Base-by-base conservation (phyloP, 2,888 invertebrate genomes). In the Marronus borbonicus region DNA sequence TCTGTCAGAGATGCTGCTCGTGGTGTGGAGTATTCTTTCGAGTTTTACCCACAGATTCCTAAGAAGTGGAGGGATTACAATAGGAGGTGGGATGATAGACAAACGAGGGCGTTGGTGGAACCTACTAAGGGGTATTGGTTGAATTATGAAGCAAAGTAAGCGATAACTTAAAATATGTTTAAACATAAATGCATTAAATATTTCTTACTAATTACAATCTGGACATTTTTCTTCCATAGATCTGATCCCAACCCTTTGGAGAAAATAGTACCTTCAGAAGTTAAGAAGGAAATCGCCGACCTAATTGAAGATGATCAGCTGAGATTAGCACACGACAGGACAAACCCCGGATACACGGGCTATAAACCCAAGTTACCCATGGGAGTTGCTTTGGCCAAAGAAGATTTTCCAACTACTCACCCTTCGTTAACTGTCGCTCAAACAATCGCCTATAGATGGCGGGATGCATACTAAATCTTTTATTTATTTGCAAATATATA, bases 71-170 rank as follows among this genome's bases (percentile, higher is more conserved):
- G 84, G 28, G 80, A 81, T 36, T 81, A 50, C 8, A 39, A 64
- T 20, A 74, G n/a, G 85, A 80, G 82, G 36, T 89, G 89, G 89
- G 88, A 89, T 76, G 82, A 83, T 64, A 70, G 83, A 72, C 89
- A 89, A 83, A 81, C 79, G 8, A 84, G 88, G 77, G 84, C 81
- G 3, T 82, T 79, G 62, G 85, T 87, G 2, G 87, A 88, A 82
- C 85, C 85, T 0, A 86, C 86, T 10, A 79, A 66, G 69, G 81
- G 83, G 60, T 88, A 87, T 80, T 88, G 88, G 88, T 76, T 83
- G 4, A 82, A 85, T 58, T 86, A 85, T 8, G 83, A 83, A 20
- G 83, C 85, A 2, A 76, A 83, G 86, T 85, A 82, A 81, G 83
- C 5, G 0, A 36, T 31, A 31, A 31, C 4, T 31, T 31, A 3